These are phyloP conservation scores for Gasterosteus nipponicus DNA, from an alignment of 2,113 vertebrate species.

Conservation along the genomic window DNA sequence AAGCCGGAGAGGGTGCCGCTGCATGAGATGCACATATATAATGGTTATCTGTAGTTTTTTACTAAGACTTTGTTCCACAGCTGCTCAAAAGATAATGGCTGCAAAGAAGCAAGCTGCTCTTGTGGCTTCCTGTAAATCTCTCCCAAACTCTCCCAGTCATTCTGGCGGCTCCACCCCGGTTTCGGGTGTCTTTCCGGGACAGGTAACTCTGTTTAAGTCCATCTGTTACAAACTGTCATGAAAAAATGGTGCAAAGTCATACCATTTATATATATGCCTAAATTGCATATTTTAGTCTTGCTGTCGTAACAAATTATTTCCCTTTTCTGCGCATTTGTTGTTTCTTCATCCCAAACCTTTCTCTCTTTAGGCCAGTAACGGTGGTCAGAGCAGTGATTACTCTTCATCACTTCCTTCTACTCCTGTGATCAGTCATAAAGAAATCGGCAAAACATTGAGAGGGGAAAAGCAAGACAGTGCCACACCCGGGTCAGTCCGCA, in stretches of 20 bases:
- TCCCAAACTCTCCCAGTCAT: slow-evolving; percentile 95
- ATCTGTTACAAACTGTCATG: background rate
- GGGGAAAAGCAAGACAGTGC: slow-evolving; percentile 81
- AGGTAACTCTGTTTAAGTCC: slow-evolving; percentile 72
- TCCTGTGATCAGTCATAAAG: slow-evolving; percentile 93
- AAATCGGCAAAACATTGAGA: slow-evolving; percentile 85
- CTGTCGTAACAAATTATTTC: slow-evolving; percentile 9
- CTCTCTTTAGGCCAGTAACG: slow-evolving; percentile 88
- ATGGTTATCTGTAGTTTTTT: background rate
- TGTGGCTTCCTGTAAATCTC: slow-evolving; percentile 92
- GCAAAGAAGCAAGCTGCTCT: slow-evolving; percentile 91
- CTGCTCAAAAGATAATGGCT: slow-evolving; percentile 91
- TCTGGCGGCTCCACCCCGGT: slow-evolving; percentile 91
- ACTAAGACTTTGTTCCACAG: slow-evolving; percentile 67
- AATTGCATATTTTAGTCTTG: slow-evolving; percentile 6
- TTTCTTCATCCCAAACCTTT: slow-evolving; percentile 71
- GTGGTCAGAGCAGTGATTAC: slow-evolving; percentile 93
- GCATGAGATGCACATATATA: background rate
- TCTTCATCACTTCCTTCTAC: slow-evolving; percentile 95
- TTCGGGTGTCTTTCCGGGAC: slow-evolving; percentile 82
- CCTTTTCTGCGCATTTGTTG: slow-evolving; percentile 40
- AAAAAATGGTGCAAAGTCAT: background rate
- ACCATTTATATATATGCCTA: background rate
- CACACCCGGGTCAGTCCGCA: slow-evolving; percentile 87
- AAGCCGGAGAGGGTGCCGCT: background rate